phyloP scores from a whole-genome alignment of 2,113 vertebrate species.

The Hippopotamus amphibius region DNA sequence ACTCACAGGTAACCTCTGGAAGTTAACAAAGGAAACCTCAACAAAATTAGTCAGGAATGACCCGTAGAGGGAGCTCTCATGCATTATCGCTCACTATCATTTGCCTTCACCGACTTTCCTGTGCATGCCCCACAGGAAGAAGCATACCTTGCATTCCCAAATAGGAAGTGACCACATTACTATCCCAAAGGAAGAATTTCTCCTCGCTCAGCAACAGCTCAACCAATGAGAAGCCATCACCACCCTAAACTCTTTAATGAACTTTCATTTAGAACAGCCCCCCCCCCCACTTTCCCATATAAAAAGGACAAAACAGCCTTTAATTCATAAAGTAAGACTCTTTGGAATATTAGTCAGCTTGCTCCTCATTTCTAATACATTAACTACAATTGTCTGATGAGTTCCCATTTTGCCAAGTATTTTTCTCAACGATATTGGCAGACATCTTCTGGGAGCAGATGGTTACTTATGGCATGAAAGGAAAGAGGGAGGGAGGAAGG shows the following conservation, averaged over 20 bases:
- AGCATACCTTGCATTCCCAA: too few relatives aligned
- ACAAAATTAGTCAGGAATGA: too few relatives aligned
- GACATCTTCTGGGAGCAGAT: not conserved
- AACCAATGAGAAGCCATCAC: not conserved
- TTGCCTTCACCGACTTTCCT: too few relatives aligned
- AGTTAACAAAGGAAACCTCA: not conserved
- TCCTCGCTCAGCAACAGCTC: too few relatives aligned
- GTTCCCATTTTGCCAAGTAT: not conserved
- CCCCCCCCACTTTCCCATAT: not conserved
- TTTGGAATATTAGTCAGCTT: not conserved
- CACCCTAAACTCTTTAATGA: not conserved
- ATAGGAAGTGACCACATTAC: too few relatives aligned
- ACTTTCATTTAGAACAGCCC: not conserved
- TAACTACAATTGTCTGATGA: not conserved
- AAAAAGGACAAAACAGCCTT: not conserved
- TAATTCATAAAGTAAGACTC: not conserved
- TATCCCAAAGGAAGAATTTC: too few relatives aligned
- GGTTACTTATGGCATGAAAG: not conserved
- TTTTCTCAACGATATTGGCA: slow-evolving; percentile 12
- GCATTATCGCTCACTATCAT: too few relatives aligned
- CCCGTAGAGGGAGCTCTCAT: not conserved
- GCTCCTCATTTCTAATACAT: not conserved
- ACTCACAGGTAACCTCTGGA: not conserved
- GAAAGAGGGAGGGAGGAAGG: not conserved
- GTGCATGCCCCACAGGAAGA: too few relatives aligned